Percentiles rank a stretch among this genome's conserved stretches.
Evolutionary conservation across 2,888 invertebrate species (phyloP).

Genomic region (Esperia sulphurella): DNA sequence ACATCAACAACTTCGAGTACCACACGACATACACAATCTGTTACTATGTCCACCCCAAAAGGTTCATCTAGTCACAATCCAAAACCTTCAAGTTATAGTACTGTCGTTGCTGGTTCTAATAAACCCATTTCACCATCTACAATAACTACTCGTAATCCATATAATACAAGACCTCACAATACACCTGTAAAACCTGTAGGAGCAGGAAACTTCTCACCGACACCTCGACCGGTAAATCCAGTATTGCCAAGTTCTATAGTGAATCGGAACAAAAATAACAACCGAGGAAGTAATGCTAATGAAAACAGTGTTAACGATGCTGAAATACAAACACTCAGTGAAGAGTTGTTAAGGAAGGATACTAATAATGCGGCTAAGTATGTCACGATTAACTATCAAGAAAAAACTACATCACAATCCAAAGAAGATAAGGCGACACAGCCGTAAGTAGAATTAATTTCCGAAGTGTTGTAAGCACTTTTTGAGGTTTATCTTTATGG

Average conservation of each 20-base stretch:
- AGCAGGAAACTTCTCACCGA: conserved; percentile 14
- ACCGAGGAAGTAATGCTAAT: conserved; percentile 28
- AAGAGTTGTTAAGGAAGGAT: conserved; percentile 85
- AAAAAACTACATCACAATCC: conserved; percentile 84
- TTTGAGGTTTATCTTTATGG: too few relatives aligned
- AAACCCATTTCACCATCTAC: conserved; percentile 27
- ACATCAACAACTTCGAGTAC: background rate
- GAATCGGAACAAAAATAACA: conserved; percentile 41
- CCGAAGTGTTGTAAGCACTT: too few relatives aligned
- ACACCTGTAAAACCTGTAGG: conserved; percentile 18
- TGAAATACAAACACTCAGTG: conserved; percentile 84
- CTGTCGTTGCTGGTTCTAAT: conserved; percentile 47
- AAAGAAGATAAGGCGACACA: conserved; percentile 85
- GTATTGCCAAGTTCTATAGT: conserved; percentile 70
- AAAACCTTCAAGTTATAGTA: conserved; percentile 56
- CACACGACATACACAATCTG: conserved; percentile 12
- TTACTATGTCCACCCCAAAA: conserved; percentile 24
- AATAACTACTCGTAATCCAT: conserved; percentile 29
- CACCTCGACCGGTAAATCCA: conserved; percentile 33
- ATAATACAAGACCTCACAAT: conserved; percentile 19
- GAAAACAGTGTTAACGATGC: conserved; percentile 66
- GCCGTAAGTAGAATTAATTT: conserved; percentile 80
- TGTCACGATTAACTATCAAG: conserved; percentile 86
- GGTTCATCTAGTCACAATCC: conserved; percentile 23
- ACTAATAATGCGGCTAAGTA: conserved; percentile 85